Conservation (phyloP, 1,140 invertebrate species). For the Aradophagus sp. region DNA sequence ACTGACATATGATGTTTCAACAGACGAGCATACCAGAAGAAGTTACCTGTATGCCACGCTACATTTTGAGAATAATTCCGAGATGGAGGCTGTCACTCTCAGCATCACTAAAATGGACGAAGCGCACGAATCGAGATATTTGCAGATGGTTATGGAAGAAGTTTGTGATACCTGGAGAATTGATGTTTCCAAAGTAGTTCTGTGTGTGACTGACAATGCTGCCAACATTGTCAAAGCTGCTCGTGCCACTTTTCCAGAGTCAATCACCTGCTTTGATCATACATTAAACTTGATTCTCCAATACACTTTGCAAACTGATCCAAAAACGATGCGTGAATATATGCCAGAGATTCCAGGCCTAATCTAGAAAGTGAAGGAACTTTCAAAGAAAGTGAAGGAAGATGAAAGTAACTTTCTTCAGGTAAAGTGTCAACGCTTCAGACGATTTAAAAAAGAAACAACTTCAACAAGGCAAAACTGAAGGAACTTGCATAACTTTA, state of each 20-base stretch:
- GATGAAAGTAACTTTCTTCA: neutral
- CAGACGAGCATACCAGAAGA: constrained; percentile 4
- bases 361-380: constrained; percentile 16
- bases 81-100: constrained; percentile 10
- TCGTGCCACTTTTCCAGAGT: constrained; percentile 1
- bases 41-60: constrained; percentile 13
- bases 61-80: constrained; percentile 2
- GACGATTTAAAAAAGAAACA: constrained; percentile 4
- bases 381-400: too few relatives aligned
- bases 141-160: neutral
- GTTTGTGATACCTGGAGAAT: constrained; percentile 13
- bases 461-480: constrained; percentile 1
- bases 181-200: neutral
- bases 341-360: constrained; percentile 16
- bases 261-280: constrained; percentile 11
- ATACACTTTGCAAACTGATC: constrained; percentile 9
- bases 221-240: constrained; percentile 6
- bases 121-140: constrained; percentile 12
- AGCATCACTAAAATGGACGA: constrained; percentile 7
- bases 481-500: constrained; percentile 3
- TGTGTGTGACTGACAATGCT: constrained; percentile 15
- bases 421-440: neutral
- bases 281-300: constrained; percentile 11
- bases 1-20: constrained; percentile 15
- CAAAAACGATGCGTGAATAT: constrained; percentile 1